Conservation (phyloP, 2,113 vertebrate genomes). For the Kryptolebias marmoratus region DNA sequence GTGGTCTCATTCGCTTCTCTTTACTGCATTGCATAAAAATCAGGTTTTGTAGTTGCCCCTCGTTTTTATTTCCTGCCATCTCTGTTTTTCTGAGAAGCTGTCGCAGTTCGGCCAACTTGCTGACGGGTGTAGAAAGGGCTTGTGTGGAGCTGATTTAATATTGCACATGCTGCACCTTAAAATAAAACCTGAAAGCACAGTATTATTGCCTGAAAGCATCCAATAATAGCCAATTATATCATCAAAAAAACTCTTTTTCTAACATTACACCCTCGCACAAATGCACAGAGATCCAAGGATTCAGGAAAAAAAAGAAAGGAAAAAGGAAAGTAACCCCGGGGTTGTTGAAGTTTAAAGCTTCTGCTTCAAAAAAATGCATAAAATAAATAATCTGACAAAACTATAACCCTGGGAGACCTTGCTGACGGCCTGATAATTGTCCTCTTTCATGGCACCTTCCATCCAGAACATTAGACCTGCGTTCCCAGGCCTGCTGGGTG, state of each 20-base stretch:
- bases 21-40: not conserved
- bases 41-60: not conserved
- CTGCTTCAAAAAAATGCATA: conserved; percentile 83
- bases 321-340: conserved; percentile 66
- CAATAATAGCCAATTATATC: conserved; percentile 81
- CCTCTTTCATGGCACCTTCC: conserved; percentile 82
- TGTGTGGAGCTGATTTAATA: conserved; percentile 51
- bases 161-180: conserved; percentile 61
- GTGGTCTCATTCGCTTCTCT: not conserved
- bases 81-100: conserved; percentile 37
- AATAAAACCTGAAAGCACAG: conserved; percentile 61
- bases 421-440: conserved; percentile 83
- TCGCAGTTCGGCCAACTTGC: conserved; percentile 42
- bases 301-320: not conserved
- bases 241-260: conserved; percentile 73
- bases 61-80: conserved; percentile 16
- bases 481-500: conserved; percentile 80
- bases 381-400: conserved; percentile 84
- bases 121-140: conserved; percentile 50
- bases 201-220: conserved; percentile 75
- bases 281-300: conserved; percentile 57
- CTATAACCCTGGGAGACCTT: conserved; percentile 81
- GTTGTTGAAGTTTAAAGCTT: conserved; percentile 83
- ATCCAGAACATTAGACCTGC: conserved; percentile 80
- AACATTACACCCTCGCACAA: conserved; percentile 52